These are phyloP conservation scores for Apostichopus japonicus DNA, from an alignment of 35 echinoderm and acorn worm genomes.

Conservation along the genomic window DNA sequence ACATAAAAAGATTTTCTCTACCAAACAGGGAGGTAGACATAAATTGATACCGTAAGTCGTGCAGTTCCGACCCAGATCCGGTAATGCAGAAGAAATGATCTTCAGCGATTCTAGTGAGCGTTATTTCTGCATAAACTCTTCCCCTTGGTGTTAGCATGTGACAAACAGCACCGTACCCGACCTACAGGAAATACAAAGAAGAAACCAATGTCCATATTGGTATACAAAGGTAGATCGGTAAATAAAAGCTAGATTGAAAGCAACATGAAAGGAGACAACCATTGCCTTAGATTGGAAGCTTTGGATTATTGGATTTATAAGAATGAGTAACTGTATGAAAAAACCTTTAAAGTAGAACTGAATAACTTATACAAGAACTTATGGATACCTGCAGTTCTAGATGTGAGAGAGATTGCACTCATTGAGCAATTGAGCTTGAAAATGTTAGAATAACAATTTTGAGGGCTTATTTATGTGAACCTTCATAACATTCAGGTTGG, in stretches of 20 bases:
- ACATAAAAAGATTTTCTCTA: not conserved
- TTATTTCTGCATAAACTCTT: conserved; percentile 90
- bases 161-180: conserved; percentile 72
- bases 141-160: conserved; percentile 90
- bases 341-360: too few species aligned
- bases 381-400: too few species aligned
- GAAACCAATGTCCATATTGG: not conserved
- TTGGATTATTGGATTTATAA: too few species aligned
- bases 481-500: too few species aligned
- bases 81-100: conserved; percentile 89
- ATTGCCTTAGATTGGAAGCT: too few species aligned
- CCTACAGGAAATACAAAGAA: conserved; percentile 56
- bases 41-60: conserved; percentile 83
- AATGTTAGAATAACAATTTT: too few species aligned
- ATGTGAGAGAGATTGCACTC: too few species aligned
- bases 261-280: not conserved
- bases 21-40: not conserved
- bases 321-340: too few species aligned
- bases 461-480: too few species aligned
- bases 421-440: too few species aligned
- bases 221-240: not conserved
- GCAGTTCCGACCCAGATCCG: conserved; percentile 86
- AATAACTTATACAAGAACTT: too few species aligned
- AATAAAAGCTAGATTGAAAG: not conserved
- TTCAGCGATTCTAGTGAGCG: conserved; percentile 72